Base-by-base conservation (phyloP, 2,113 vertebrate genomes). In the Vidua chalybeata region DNA sequence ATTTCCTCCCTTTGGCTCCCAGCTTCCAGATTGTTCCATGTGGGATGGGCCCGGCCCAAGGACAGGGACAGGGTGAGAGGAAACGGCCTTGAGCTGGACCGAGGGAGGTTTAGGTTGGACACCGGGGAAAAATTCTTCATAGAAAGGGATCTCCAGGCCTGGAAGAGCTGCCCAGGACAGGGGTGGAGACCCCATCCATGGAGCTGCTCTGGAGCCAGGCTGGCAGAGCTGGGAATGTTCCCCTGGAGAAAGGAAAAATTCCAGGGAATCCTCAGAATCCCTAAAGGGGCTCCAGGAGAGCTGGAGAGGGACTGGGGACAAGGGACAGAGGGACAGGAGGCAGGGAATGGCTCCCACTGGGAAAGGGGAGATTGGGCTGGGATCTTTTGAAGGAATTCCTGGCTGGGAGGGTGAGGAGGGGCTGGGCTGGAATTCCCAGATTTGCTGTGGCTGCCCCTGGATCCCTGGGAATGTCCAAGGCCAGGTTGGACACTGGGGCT, bases 31-130 rank as follows among this genome's bases (percentile, higher is more conserved):
- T 41, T 28, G 61, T 11, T 58, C 43, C 0, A 1, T n/a, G 11
- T 8, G 28, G 58, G 69, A 55, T 0, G 2, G 39, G 9, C 8
- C 17, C 0, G 2, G 26, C 13, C 2, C 1, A 61, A 46, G 56
- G 67, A 54, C 11, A 4, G 22, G 41, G 69, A n/a, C 1, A 9
- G 49, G 28, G 11, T 7, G 41, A 64, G 41, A 55, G 49, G 49
- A 27, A 64, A 27, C 0, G 3, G 49, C 14, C 2, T 7, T 8
- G 2, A 6, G 58, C 3, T 45, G 68, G 31, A 30, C 1, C 20
- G 13, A 9, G 17, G 14, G 17, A 14, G 33, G 33, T 37, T 63
- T 17, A 22, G 41, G n/a, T 28, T 39, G 82, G 41, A 64, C 33
- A 15, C 2, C 28, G 33, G n/a, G 58, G 49, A 5, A 39, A 46